phyloP scores from a whole-genome alignment of 2,797 vertebrate genomes.

The Malacoraja senta region DNA sequence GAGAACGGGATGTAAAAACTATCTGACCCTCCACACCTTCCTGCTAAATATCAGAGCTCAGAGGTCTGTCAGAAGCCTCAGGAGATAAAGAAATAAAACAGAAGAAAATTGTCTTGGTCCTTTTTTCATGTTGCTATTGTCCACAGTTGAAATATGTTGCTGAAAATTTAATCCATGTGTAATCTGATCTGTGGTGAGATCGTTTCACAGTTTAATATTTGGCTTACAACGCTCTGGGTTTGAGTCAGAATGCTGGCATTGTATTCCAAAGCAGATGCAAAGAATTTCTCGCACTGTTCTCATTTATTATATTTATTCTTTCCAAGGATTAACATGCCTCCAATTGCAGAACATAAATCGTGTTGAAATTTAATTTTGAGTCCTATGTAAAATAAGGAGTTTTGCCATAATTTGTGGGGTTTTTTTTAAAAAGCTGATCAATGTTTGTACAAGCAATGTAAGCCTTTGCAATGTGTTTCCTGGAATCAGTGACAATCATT shows the following conservation, averaged over 20 bases:
- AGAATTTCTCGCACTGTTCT: conserved; percentile 54
- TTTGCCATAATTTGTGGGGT: background rate
- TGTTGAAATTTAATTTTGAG: background rate
- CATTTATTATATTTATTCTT: conserved; percentile 45
- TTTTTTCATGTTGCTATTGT: conserved; percentile 46
- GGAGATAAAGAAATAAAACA: background rate
- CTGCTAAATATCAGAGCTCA: background rate
- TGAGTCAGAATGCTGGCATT: conserved; percentile 60
- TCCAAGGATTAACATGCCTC: conserved; percentile 46
- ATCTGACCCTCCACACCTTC: too few species aligned
- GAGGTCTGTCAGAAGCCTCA: background rate
- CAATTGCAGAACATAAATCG: background rate
- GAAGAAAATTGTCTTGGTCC: background rate
- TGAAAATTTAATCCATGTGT: conserved; percentile 56
- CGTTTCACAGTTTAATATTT: conserved; percentile 60
- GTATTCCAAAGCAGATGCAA: conserved; percentile 72
- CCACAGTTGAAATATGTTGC: conserved; percentile 49
- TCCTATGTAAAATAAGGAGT: background rate
- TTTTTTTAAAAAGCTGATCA: background rate
- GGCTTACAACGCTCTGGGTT: conserved; percentile 59
- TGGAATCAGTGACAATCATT: background rate
- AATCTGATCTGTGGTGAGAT: conserved; percentile 59
- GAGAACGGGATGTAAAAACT: background rate
- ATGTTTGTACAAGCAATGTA: background rate
- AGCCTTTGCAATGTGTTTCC: background rate